phyloP scores from a whole-genome alignment of 2,797 vertebrate species.

The Rhodeus uyekii region DNA sequence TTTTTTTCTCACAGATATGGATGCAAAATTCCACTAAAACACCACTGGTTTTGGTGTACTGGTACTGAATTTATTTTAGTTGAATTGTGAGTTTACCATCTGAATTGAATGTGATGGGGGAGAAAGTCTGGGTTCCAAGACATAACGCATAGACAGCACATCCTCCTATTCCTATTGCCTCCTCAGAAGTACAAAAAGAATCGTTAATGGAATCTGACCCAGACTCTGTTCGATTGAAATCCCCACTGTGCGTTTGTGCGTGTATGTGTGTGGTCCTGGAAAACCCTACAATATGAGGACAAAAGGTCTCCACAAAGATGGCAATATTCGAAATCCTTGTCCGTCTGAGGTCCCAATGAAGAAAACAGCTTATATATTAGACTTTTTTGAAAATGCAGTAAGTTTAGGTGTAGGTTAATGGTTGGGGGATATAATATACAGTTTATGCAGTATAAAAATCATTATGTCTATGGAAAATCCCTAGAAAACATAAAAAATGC shows the following conservation, averaged over 20 bases:
- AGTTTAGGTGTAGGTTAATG: too few relatives aligned
- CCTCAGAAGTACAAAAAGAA: background rate
- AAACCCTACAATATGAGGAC: too few relatives aligned
- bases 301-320: too few relatives aligned
- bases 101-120: slow-evolving; percentile 4
- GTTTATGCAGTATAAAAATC: too few relatives aligned
- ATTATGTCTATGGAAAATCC: too few relatives aligned
- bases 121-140: background rate
- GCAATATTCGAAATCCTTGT: too few relatives aligned
- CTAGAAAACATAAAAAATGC: too few relatives aligned
- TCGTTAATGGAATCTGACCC: background rate
- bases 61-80: background rate
- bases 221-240: background rate
- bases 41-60: background rate
- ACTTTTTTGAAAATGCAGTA: too few relatives aligned
- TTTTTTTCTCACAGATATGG: background rate
- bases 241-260: background rate
- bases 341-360: too few relatives aligned
- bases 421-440: too few relatives aligned
- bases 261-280: slow-evolving; percentile 3
- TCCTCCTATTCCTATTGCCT: background rate
- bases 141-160: background rate
- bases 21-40: background rate
- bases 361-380: too few relatives aligned
- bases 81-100: background rate